These are phyloP conservation scores for Herminia tarsipennalis DNA, from an alignment of 2,888 invertebrate species.

Conservation along the genomic window DNA sequence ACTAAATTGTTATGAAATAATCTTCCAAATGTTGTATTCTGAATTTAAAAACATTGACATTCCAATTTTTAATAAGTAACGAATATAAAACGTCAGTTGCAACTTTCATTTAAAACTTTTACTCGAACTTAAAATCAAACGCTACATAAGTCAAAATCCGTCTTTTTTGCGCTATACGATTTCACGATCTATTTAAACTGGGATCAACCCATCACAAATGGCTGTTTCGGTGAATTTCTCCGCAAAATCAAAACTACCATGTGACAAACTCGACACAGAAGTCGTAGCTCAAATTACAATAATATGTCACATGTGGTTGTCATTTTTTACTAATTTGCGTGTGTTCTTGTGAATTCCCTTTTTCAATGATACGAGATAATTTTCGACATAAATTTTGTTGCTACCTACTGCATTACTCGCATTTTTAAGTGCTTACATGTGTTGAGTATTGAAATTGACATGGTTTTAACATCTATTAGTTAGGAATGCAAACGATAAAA, in stretches of 20 bases:
- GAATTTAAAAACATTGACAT: no score
- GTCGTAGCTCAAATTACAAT: slow-evolving; percentile 68
- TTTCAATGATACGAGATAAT: slow-evolving; percentile 36
- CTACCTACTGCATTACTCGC: slow-evolving; percentile 56
- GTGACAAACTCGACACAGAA: slow-evolving; percentile 57
- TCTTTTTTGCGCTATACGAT: slow-evolving; percentile 50
- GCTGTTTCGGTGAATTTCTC: slow-evolving; percentile 70
- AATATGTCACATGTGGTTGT: slow-evolving; percentile 64
- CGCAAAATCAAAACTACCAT: slow-evolving; percentile 59
- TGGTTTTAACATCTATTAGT: slow-evolving; percentile 11
- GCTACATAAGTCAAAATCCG: slow-evolving; percentile 17
- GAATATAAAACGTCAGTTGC: no score
- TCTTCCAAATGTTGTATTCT: no score
- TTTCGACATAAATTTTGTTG: slow-evolving; percentile 48
- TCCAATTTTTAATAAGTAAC: no score
- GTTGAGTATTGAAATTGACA: slow-evolving; percentile 16
- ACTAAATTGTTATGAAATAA: no score
- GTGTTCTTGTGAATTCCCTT: slow-evolving; percentile 56
- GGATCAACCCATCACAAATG: slow-evolving; percentile 58
- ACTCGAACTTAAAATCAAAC: no score
- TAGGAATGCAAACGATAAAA: slow-evolving; percentile 8
- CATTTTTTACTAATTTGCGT: slow-evolving; percentile 56
- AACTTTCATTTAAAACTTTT: no score
- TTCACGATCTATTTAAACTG: slow-evolving; percentile 70
- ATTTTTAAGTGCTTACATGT: slow-evolving; percentile 27